Conservation (phyloP, 2,797 vertebrate species). For the Petrocephalus sullivani region DNA sequence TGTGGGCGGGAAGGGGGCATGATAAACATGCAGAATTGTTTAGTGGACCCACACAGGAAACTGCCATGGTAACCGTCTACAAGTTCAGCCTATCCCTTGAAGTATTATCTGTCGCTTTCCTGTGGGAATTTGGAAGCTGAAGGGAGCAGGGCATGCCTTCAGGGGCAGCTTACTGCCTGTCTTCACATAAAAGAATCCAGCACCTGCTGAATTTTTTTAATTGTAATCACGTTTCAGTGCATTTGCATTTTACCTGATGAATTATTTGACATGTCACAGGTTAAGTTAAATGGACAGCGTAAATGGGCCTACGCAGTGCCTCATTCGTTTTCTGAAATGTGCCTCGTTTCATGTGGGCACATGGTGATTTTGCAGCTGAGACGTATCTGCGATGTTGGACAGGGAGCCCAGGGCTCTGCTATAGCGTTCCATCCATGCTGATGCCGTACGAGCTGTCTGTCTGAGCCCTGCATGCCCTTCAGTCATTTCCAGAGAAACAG, state of each 20-base stretch:
- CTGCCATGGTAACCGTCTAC: slow-evolving; percentile 4
- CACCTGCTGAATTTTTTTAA: not conserved
- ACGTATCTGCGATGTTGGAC: not conserved
- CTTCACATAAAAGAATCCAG: not conserved
- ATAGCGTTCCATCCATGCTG: not conserved
- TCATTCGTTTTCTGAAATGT: not conserved
- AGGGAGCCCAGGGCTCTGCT: not conserved
- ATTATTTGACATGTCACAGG: not conserved
- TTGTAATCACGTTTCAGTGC: not conserved
- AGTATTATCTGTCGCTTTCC: not conserved
- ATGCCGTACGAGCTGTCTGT: not conserved
- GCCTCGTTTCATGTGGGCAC: not conserved
- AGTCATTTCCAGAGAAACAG: not conserved
- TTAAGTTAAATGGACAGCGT: not conserved
- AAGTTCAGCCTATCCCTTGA: not conserved
- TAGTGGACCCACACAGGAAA: not conserved
- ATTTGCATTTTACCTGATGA: slow-evolving; percentile 1
- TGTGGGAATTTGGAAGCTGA: not conserved
- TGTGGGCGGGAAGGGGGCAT: not conserved
- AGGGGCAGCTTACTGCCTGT: not conserved
- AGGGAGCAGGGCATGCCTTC: not conserved
- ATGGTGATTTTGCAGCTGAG: not conserved
- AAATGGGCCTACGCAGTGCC: not conserved
- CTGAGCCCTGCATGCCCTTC: not conserved
- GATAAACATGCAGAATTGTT: not conserved